A percentile compares a stretch with the other conserved stretches of the same genome.
Conservation (phyloP, 2,888 invertebrate species). For the Ophion slaviceki region DNA sequence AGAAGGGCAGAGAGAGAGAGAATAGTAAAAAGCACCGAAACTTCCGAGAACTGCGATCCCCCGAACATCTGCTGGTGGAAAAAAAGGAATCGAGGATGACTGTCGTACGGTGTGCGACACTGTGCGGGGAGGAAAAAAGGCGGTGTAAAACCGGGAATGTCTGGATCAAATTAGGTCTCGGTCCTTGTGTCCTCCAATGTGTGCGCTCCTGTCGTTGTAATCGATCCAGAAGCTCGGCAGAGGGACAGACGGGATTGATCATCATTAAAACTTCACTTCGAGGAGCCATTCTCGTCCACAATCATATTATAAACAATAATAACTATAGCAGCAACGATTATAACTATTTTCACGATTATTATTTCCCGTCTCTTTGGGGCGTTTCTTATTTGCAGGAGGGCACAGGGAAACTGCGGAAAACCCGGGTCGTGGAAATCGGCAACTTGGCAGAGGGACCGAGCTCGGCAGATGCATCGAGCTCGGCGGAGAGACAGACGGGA, state of each 20-base stretch:
- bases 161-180: conserved; percentile 54
- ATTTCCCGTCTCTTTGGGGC: too few relatives aligned
- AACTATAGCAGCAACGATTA: too few relatives aligned
- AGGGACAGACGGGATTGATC: not conserved
- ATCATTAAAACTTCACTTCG: not conserved
- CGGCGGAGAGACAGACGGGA: not conserved
- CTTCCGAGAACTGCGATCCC: conserved; percentile 36
- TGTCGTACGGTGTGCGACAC: conserved; percentile 27
- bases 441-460: too few relatives aligned
- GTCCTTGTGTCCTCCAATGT: not conserved
- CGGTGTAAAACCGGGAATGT: conserved; percentile 21
- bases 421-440: too few relatives aligned
- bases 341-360: too few relatives aligned
- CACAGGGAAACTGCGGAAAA: too few relatives aligned
- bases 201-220: not conserved
- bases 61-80: conserved; percentile 43
- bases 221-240: not conserved
- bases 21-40: conserved; percentile 28
- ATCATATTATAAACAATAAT: too few relatives aligned
- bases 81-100: conserved; percentile 32
- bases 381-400: too few relatives aligned
- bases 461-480: not conserved
- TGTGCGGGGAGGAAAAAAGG: conserved; percentile 1
- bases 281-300: too few relatives aligned
- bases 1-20: not conserved